Evolutionary conservation across 2,113 vertebrate species (phyloP).

Genomic region (Zootoca vivipara): DNA sequence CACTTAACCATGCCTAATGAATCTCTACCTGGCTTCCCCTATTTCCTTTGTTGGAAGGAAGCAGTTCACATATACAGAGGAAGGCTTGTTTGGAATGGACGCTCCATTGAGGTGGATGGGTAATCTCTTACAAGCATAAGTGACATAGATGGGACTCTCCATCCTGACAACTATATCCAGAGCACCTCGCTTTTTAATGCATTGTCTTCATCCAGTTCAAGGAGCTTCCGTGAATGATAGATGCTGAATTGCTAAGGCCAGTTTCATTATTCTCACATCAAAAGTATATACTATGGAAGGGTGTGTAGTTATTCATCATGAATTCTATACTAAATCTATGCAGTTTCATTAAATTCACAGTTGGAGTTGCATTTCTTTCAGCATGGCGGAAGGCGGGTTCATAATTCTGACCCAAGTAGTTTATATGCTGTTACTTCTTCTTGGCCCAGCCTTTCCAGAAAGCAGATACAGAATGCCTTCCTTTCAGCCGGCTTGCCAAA

Average conservation of each 20-base stretch:
- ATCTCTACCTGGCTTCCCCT: neutral
- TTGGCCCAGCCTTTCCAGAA: neutral
- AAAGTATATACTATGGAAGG: neutral
- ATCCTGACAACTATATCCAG: neutral
- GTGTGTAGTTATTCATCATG: neutral
- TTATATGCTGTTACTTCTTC: neutral
- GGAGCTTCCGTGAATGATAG: neutral
- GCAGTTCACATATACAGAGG: neutral
- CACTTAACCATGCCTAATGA: neutral
- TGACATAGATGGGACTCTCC: neutral
- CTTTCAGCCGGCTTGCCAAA: neutral
- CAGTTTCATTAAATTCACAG: neutral
- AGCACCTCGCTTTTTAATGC: neutral
- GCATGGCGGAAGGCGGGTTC: neutral
- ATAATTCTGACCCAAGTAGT: neutral
- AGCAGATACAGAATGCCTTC: neutral
- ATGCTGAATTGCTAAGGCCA: neutral
- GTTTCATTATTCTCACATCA: neutral
- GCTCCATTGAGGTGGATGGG: neutral
- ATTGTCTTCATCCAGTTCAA: no score
- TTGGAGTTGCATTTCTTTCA: conserved; percentile 1
- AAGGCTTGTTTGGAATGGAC: neutral
- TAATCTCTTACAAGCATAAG: neutral
- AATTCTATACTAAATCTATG: conserved; percentile 26
- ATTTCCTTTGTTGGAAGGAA: neutral